Evolutionary conservation across 2,888 invertebrate genomes (phyloP).

Genomic region (Metellina segmentata): DNA sequence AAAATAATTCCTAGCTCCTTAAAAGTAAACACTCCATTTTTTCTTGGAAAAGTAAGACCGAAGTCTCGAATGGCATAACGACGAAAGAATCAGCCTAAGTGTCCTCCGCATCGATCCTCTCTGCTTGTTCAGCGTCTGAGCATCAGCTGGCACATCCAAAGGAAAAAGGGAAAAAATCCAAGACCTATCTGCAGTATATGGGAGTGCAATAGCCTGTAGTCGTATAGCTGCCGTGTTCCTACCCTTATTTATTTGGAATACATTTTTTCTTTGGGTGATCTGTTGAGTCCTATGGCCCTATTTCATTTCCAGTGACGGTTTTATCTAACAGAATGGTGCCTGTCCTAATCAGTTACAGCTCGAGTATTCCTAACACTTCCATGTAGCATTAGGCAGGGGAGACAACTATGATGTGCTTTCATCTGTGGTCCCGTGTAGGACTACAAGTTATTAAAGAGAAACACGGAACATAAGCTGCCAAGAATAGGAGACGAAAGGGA

Average conservation of each 20-base stretch:
- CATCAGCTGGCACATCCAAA: slow-evolving; percentile 59
- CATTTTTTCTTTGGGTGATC: slow-evolving; percentile 62
- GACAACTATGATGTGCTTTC: slow-evolving; percentile 4
- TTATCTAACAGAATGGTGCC: slow-evolving; percentile 44
- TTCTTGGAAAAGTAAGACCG: slow-evolving; percentile 15
- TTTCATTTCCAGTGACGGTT: slow-evolving; percentile 52
- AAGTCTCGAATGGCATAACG: slow-evolving; percentile 52
- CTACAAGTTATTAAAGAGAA: slow-evolving; percentile 14
- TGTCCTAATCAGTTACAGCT: slow-evolving; percentile 40
- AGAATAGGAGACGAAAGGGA: background rate
- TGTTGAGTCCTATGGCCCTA: slow-evolving; percentile 57
- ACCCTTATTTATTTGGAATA: slow-evolving; percentile 62
- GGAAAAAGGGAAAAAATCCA: slow-evolving; percentile 40
- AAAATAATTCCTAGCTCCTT: slow-evolving; percentile 38
- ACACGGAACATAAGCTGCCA: background rate
- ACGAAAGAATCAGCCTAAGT: slow-evolving; percentile 55
- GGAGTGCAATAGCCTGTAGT: slow-evolving; percentile 55
- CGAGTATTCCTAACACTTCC: slow-evolving; percentile 4
- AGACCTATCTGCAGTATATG: slow-evolving; percentile 44
- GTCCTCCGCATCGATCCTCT: slow-evolving; percentile 47
- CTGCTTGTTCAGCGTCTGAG: slow-evolving; percentile 61
- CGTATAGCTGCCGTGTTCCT: slow-evolving; percentile 42
- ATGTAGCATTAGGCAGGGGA: slow-evolving; percentile 20
- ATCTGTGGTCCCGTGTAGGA: background rate
- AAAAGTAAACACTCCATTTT: slow-evolving; percentile 46